Base-by-base conservation (phyloP, 2,113 vertebrate species). In the Menidia beryllina region DNA sequence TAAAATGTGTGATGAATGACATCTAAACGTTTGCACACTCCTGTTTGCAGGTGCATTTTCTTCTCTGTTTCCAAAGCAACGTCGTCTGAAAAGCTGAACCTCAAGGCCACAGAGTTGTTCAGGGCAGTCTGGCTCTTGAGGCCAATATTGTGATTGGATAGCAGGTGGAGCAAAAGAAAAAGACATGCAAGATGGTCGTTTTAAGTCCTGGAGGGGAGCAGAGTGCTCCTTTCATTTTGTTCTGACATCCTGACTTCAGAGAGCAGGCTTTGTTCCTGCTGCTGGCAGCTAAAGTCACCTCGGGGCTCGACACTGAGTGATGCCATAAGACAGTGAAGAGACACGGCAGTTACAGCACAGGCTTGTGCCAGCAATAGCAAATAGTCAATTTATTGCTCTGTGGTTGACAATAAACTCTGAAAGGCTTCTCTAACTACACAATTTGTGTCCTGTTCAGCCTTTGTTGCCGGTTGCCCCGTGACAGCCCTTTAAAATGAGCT, bases 271-370 rank as follows among this genome's bases (percentile, higher is more conserved):
- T 63, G 80, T 81, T 83, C 64, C 79, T 48, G 65, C 77, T 38
- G 50, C 72, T 88, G 87, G 77, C 87, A 88, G 88, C 50, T 66
- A 81, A 89, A 86, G 87, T 89, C 87, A 86, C 84, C 81, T 85
- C 48, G 10, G 81, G 68, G 68, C 61, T 7, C 38, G 52, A 75
- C 82, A 74, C 61, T 73, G 88, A 87, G 56, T 72, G 82, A 87
- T 81, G 87, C 80, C 75, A 65, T 60, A 72, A 83, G 73, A 83
- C 54, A 20, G 57, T 20, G 56, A 81, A 47, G 57, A 72, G 66
- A 57, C 60, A 41, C 39, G 71, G 20, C 74, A 76, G 67, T 70
- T 66, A 50, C 64, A 60, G 27, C 68, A 27, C 30, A 50, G 54
- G 38, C 51, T n/a, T 69, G 59, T 56, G 43, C 54, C 56, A 45